Conservation (phyloP, 2,888 invertebrate species). For the Theretra japonica region DNA sequence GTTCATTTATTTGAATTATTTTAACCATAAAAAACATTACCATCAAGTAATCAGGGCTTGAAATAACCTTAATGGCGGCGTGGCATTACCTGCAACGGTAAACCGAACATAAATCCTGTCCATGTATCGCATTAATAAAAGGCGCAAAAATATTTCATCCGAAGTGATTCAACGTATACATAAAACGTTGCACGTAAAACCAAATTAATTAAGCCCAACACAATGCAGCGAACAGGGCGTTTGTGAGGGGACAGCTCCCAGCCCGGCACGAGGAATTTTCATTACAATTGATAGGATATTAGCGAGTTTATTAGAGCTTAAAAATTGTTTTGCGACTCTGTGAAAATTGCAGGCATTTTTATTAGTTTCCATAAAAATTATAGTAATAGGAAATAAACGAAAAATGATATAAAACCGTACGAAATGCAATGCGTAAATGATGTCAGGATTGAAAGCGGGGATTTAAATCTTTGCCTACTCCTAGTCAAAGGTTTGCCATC, state of each 20-base stretch:
- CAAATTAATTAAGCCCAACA: constrained; percentile 78
- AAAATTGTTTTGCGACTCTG: neutral
- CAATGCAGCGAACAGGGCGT: constrained; percentile 65
- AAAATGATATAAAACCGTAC: too few relatives aligned
- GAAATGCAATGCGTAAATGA: too few relatives aligned
- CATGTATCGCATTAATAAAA: constrained; percentile 30
- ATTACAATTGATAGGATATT: constrained; percentile 23
- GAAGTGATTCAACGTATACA: constrained; percentile 57
- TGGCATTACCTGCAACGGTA: constrained; percentile 23
- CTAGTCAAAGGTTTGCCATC: too few relatives aligned
- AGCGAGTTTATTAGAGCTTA: neutral
- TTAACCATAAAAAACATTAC: neutral
- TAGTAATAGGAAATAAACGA: too few relatives aligned
- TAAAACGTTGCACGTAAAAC: constrained; percentile 68
- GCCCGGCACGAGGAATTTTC: constrained; percentile 9
- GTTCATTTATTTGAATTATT: neutral
- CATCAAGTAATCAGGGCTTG: neutral
- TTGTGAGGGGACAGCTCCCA: constrained; percentile 45
- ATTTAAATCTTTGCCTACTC: too few relatives aligned
- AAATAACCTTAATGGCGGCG: neutral
- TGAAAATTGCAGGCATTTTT: neutral
- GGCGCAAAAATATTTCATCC: constrained; percentile 41
- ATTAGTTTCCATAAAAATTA: neutral
- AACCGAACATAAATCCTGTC: constrained; percentile 20
- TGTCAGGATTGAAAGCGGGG: too few relatives aligned